Evolutionary conservation across 2,797 vertebrate species (phyloP), one percentile per base, ranked within the genome.

Genomic region (Phyllotis vaccarum): DNA sequence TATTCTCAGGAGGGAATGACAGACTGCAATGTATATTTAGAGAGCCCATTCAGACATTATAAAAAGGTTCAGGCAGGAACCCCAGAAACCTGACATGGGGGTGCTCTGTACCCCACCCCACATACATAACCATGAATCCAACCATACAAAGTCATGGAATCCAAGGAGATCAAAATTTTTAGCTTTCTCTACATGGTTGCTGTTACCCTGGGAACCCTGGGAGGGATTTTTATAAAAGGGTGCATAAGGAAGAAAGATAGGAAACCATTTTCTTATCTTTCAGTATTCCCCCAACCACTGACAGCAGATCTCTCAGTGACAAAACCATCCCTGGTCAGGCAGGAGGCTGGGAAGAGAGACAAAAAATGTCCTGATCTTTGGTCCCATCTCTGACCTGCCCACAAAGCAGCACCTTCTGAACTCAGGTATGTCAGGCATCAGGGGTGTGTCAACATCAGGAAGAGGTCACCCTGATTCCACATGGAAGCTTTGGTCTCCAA

Each of bases 11-110:
- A 94, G 78, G 60, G 52, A 95, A 85, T 81, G 75, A 74, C 13
- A 62, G 24, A 86, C 74, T 62, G 70, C 89, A 46, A 3, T 49
- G 64, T 82, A 89, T 74, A 87, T 70, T 87, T 96, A 79, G 93
- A 91, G 68, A 91, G 62, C 62, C 58, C 60, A 21, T 79, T 76
- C 93, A 66, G 88, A 46, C 58, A 87, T 31, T 80, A 52, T 7
- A 1, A 70, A 95, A 85, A 86, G 83, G 58, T 49, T 89, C 58
- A 49, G 43, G 74, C 58, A 64, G 49, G 11, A 37, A 70, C n/a
- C 89, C 62, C 49, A 81, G 64, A 70, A 54, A 74, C 49, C 21
- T 64, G 7, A 37, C 29, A 22, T 34, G 40, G 29, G 86, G 49
- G 31, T 49, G 27, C 34, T 86, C 40, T 5, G 3, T 43, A 34